Base-by-base conservation (phyloP, 30 jellyfish, hydroid and myxozoan species). In the Sanderia malayensis region DNA sequence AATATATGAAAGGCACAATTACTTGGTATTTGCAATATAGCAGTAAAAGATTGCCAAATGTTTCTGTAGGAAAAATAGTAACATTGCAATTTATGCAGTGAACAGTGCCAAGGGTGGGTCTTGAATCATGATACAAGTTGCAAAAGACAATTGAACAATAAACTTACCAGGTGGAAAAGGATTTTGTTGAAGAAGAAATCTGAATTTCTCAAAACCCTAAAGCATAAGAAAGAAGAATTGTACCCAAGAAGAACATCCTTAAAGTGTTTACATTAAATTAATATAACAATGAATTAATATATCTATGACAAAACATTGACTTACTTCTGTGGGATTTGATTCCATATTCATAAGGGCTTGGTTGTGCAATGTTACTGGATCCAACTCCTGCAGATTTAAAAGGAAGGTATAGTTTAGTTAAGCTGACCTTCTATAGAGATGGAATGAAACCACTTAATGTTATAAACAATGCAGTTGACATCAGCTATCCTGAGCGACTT, bases 321-420 rank as follows among this genome's bases (percentile, higher is more conserved):
- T 18, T 52, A 89, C 97, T 95, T 81, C 97, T 44, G 97, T 90
- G 58, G 97, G 97, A 58, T 77, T 90, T 21, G 86, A 29, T 29
- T 90, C 97, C 95, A 90, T 82, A 62, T 90, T 90, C 97, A 90
- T 90, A 17, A 90, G 61, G 0, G 97, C 97, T 52, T 82, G 95
- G 44, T 90, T 90, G 80, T 90, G 97, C 44, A 90, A 63, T 0
- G 97, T 82, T 15, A 83, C 95, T 3, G 97, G 97, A 74, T 90
- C 97, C 24, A 90, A 63, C 58, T 90, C 97, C 89, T 83, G 1
- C 0, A 26, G 41, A 17, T 6, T n/a, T n/a, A n/a, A n/a, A n/a
- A n/a, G n/a, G n/a, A n/a, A n/a, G n/a, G n/a, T n/a, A n/a, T n/a
- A n/a, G n/a, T n/a, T n/a, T n/a, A n/a, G n/a, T n/a, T n/a, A n/a